These are phyloP conservation scores for Oscheius sp. DNA, from an alignment of 1,140 invertebrate genomes.

Conservation along the genomic window DNA sequence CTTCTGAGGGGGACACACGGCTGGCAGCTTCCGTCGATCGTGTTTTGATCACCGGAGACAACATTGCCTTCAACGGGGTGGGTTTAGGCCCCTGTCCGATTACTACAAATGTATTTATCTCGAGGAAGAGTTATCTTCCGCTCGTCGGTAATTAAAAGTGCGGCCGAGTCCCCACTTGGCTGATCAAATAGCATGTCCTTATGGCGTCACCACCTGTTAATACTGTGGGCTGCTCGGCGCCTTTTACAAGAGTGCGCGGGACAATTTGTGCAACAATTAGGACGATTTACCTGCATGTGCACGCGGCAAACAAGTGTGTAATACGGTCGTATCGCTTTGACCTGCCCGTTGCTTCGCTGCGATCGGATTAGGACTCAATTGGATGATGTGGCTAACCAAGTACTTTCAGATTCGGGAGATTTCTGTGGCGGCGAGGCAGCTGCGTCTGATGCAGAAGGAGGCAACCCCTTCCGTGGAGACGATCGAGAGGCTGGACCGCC, in stretches of 20 bases:
- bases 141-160: no score
- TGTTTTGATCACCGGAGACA: constrained; percentile 24
- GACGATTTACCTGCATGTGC: background rate
- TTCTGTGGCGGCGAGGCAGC: no score
- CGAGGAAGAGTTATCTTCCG: no score
- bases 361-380: background rate
- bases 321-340: background rate
- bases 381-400: background rate
- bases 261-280: constrained; percentile 12
- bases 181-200: constrained; percentile 4
- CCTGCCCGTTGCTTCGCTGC: background rate
- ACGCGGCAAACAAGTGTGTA: background rate
- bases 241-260: background rate
- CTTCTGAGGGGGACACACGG: constrained; percentile 9
- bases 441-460: no score
- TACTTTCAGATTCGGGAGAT: constrained; percentile 1
- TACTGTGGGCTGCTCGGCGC: background rate
- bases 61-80: constrained; percentile 7
- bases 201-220: constrained; percentile 12
- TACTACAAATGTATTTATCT: no score
- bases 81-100: no score
- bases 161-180: no score
- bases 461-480: no score
- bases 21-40: constrained; percentile 8
- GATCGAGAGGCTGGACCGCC: no score